These are phyloP conservation scores for Maconellicoccus hirsutus DNA, from an alignment of 1,140 invertebrate genomes.

Conservation along the genomic window DNA sequence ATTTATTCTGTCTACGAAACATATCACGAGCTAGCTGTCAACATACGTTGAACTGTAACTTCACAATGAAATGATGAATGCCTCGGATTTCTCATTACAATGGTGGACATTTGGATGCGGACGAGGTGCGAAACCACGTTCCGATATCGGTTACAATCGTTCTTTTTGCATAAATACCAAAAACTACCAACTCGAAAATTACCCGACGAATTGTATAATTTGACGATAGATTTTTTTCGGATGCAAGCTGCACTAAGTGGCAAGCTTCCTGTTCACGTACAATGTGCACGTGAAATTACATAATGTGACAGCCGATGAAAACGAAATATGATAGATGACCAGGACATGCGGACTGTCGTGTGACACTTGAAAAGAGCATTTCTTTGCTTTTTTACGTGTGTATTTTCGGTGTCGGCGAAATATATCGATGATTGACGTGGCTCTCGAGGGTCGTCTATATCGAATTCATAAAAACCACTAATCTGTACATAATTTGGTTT, in stretches of 20 bases:
- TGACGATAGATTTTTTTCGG: too few relatives aligned
- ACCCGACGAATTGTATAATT: too few relatives aligned
- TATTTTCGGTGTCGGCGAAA: neutral
- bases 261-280: neutral
- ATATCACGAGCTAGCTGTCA: too few relatives aligned
- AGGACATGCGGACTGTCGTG: neutral
- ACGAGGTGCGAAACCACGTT: too few relatives aligned
- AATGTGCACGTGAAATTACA: neutral
- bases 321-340: conserved; percentile 13
- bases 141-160: too few relatives aligned
- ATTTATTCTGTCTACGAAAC: too few relatives aligned
- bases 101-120: too few relatives aligned
- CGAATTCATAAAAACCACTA: conserved; percentile 18
- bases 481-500: conserved; percentile 20
- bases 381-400: neutral
- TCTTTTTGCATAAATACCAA: too few relatives aligned
- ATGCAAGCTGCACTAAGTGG: neutral
- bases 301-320: conserved; percentile 18
- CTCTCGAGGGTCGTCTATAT: conserved; percentile 2
- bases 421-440: neutral
- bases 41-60: too few relatives aligned
- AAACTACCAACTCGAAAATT: too few relatives aligned
- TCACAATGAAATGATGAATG: too few relatives aligned
- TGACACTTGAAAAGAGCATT: conserved; percentile 1
- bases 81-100: too few relatives aligned